A percentile compares a stretch with the other conserved stretches of the same genome.
Evolutionary conservation across 2,888 invertebrate genomes (phyloP).

Genomic region (Conistra vaccinii): DNA sequence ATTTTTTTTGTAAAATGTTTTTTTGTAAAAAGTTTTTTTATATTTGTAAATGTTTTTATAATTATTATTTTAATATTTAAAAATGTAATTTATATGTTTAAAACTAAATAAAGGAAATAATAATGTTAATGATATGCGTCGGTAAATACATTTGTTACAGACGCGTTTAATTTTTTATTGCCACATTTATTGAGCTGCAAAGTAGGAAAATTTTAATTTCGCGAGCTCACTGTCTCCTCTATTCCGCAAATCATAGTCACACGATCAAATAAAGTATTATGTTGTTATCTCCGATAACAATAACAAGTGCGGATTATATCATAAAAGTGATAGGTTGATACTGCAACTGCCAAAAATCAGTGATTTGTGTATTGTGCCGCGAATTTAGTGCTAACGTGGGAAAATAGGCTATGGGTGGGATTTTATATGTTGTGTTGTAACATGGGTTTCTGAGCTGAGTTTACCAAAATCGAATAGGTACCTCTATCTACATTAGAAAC

Average conservation of each 20-base stretch:
- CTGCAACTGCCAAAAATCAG: slow-evolving; percentile 60
- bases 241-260: slow-evolving; percentile 21
- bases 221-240: background rate
- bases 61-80: no score
- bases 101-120: no score
- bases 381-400: slow-evolving; percentile 24
- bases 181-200: background rate
- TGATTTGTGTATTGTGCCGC: slow-evolving; percentile 23
- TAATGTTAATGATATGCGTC: background rate
- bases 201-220: no score
- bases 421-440: background rate
- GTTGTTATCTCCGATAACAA: slow-evolving; percentile 38
- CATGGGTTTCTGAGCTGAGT: background rate
- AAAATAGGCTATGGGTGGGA: slow-evolving; percentile 19
- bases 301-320: slow-evolving; percentile 54
- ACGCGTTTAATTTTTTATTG: background rate
- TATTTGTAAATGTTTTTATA: no score
- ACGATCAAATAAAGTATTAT: slow-evolving; percentile 4
- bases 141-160: background rate
- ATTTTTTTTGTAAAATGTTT: no score
- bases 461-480: background rate
- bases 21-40: no score
- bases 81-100: no score
- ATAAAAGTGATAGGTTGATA: slow-evolving; percentile 85
- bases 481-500: background rate